Conservation (phyloP, 1,140 invertebrate species). For the Drosophila pseudoananassae region DNA sequence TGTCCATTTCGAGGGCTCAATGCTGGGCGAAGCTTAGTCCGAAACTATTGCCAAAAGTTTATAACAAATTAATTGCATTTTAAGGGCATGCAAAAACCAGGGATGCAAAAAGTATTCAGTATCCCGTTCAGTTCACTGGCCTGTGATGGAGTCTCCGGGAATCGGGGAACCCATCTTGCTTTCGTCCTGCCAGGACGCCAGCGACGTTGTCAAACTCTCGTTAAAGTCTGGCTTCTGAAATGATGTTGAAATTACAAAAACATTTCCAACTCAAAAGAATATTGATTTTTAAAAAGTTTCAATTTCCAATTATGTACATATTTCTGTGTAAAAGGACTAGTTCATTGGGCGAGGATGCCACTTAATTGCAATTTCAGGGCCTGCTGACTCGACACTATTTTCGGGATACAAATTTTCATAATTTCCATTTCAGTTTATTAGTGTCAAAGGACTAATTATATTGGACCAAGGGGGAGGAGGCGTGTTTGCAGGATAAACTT, state of each 20-base stretch:
- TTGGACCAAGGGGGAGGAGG: not conserved
- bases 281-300: not conserved
- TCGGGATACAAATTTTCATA: conserved; percentile 30
- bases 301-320: not conserved
- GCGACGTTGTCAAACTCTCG: conserved; percentile 10
- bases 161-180: not conserved
- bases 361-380: conserved; percentile 11
- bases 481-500: conserved; percentile 48
- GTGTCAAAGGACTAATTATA: conserved; percentile 56
- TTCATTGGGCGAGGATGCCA: conserved; percentile 5
- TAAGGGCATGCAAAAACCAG: conserved; percentile 30
- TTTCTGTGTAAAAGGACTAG: not conserved
- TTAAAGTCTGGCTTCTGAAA: not conserved
- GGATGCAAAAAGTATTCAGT: conserved; percentile 27
- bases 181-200: not conserved
- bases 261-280: not conserved
- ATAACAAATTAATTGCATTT: conserved; percentile 73
- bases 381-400: conserved; percentile 30
- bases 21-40: conserved; percentile 29
- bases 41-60: conserved; percentile 50
- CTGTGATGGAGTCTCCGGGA: conserved; percentile 1
- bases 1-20: conserved; percentile 47
- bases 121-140: conserved; percentile 15
- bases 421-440: conserved; percentile 49
- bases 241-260: not conserved